Evolutionary conservation across 2,113 vertebrate species (phyloP).

Genomic region (Ceuthmochares aereus): DNA sequence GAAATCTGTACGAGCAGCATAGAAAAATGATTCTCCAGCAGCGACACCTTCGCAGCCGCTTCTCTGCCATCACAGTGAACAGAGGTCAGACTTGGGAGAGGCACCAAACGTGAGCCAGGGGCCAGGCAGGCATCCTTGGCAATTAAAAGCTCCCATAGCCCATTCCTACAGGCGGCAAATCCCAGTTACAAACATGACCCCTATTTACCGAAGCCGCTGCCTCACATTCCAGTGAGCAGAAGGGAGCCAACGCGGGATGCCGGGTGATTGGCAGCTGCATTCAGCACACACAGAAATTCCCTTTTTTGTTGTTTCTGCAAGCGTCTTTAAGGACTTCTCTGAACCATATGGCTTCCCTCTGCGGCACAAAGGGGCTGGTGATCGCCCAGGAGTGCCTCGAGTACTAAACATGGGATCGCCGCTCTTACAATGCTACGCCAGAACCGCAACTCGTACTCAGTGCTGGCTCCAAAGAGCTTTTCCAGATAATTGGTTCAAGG

Average conservation of each 20-base stretch:
- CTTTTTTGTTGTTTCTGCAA: background rate
- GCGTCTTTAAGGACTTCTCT: background rate
- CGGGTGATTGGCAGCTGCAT: background rate
- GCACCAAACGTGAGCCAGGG: background rate
- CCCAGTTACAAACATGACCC: background rate
- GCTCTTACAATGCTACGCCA: background rate
- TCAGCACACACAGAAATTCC: background rate
- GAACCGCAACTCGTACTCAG: background rate
- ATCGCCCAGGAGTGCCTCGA: background rate
- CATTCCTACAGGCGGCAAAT: background rate
- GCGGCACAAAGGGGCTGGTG: background rate
- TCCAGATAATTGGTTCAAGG: background rate
- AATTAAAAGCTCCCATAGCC: background rate
- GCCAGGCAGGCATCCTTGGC: background rate
- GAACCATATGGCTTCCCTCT: background rate
- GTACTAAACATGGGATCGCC: background rate
- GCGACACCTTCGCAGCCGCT: background rate
- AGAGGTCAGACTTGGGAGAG: background rate
- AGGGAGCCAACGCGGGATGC: background rate
- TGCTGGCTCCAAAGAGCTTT: background rate
- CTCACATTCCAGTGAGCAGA: background rate
- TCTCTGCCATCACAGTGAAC: rapidly evolving
- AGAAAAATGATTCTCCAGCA: background rate
- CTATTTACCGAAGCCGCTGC: background rate
- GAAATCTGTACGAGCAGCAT: background rate